Evolutionary conservation across 2,888 invertebrate genomes (phyloP).

Genomic region (Drosophila anomalata): DNA sequence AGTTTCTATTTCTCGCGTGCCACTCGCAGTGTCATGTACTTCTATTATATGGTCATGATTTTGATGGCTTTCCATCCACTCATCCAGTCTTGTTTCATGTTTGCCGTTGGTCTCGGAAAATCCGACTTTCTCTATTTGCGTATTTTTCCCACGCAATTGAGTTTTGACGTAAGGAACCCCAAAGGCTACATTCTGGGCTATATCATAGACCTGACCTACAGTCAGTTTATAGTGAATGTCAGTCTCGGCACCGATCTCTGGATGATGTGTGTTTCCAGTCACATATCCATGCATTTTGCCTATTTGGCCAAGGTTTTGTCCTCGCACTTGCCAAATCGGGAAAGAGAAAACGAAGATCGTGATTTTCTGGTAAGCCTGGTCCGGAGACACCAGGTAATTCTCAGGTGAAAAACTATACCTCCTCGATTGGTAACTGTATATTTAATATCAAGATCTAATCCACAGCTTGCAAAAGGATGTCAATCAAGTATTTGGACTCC

Average conservation of each 20-base stretch:
- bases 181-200: constrained; percentile 11
- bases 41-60: constrained; percentile 25
- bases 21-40: constrained; percentile 25
- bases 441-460: too few species aligned
- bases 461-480: constrained; percentile 44
- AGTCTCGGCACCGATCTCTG: constrained; percentile 28
- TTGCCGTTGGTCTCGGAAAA: not conserved
- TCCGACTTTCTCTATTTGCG: constrained; percentile 33
- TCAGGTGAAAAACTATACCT: constrained; percentile 13
- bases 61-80: constrained; percentile 26
- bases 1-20: constrained; percentile 38
- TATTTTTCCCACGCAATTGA: constrained; percentile 32
- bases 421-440: not conserved
- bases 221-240: constrained; percentile 20
- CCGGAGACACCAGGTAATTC: constrained; percentile 33
- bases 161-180: not conserved
- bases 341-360: constrained; percentile 25
- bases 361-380: constrained; percentile 33
- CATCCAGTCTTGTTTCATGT: constrained; percentile 2
- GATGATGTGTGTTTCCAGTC: constrained; percentile 31
- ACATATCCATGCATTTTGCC: constrained; percentile 32
- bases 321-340: constrained; percentile 3
- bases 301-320: constrained; percentile 3
- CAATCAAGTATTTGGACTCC: constrained; percentile 37
- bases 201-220: constrained; percentile 11